Evolutionary conservation across 1,140 invertebrate species (phyloP).

Genomic region (Aphidius ervi): DNA sequence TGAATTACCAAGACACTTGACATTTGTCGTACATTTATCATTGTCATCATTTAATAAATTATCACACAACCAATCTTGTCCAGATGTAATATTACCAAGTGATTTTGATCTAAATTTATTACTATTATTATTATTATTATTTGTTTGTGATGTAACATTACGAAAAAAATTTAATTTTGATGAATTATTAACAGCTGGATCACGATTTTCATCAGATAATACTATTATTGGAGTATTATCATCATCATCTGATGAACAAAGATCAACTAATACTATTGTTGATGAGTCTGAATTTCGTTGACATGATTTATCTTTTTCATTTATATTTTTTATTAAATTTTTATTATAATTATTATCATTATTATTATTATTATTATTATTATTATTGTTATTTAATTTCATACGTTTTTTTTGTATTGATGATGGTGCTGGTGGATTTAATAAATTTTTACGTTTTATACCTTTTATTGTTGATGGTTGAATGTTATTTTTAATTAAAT

Average conservation of each 20-base stretch:
- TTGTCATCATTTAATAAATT: slow-evolving; percentile 26
- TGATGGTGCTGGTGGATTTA: slow-evolving; percentile 19
- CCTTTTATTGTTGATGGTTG: slow-evolving; percentile 1
- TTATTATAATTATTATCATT: background rate
- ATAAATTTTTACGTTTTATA: slow-evolving; percentile 28
- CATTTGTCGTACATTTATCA: slow-evolving; percentile 22
- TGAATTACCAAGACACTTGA: slow-evolving; percentile 24
- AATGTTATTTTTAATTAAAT: slow-evolving; percentile 18
- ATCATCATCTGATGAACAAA: slow-evolving; percentile 58
- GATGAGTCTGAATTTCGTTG: slow-evolving; percentile 20
- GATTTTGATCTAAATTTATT: slow-evolving; percentile 22
- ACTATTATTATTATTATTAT: slow-evolving; percentile 9
- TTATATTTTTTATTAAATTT: background rate
- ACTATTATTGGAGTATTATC: slow-evolving; percentile 18
- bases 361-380: slow-evolving; percentile 18
- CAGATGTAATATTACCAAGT: slow-evolving; percentile 28
- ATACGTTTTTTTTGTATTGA: slow-evolving; percentile 17
- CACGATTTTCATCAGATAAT: slow-evolving; percentile 35
- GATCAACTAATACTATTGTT: slow-evolving; percentile 49
- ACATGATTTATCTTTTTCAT: slow-evolving; percentile 15
- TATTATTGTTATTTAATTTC: slow-evolving; percentile 21
- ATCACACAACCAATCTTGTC: slow-evolving; percentile 29
- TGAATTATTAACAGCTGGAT: slow-evolving; percentile 25
- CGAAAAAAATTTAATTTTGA: slow-evolving; percentile 21
- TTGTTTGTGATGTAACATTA: slow-evolving; percentile 18